These are phyloP conservation scores for Xerus inauris DNA, from an alignment of 2,113 vertebrate species.

Conservation along the genomic window DNA sequence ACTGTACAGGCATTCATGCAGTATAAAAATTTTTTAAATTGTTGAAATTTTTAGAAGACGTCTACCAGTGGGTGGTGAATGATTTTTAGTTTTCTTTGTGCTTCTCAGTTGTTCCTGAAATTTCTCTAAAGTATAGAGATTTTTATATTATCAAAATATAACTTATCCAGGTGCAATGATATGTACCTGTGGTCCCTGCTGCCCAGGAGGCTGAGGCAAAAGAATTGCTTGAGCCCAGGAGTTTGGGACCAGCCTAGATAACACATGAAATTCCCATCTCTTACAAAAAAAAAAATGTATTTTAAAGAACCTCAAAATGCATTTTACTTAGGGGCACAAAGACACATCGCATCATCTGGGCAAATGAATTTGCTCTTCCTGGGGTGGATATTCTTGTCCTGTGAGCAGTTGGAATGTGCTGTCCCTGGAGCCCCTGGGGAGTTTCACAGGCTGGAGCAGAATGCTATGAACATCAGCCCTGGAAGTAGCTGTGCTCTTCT, in stretches of 20 bases:
- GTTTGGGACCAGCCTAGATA: neutral
- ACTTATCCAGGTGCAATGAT: neutral
- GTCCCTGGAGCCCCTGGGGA: neutral
- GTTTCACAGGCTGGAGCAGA: neutral
- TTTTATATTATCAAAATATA: neutral
- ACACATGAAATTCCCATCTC: neutral
- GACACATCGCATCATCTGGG: neutral
- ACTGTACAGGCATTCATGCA: accelerated
- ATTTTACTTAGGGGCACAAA: neutral
- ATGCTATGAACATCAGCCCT: neutral
- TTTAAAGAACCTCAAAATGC: neutral
- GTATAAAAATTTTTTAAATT: neutral
- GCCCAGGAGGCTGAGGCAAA: neutral
- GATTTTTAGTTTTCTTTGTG: neutral
- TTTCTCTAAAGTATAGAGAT: neutral
- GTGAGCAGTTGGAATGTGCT: neutral
- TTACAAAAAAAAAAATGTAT: neutral
- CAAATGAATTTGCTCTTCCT: neutral
- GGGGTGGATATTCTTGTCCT: neutral
- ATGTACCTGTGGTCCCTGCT: neutral
- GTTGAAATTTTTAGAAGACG: neutral
- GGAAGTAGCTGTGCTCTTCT: accelerated
- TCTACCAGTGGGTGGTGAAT: neutral
- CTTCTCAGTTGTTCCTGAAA: neutral
- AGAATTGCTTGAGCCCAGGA: neutral